Evolutionary conservation across 2,113 vertebrate species (phyloP), one percentile per base, ranked within the genome.

Genomic region (Lampris megalopsis): DNA sequence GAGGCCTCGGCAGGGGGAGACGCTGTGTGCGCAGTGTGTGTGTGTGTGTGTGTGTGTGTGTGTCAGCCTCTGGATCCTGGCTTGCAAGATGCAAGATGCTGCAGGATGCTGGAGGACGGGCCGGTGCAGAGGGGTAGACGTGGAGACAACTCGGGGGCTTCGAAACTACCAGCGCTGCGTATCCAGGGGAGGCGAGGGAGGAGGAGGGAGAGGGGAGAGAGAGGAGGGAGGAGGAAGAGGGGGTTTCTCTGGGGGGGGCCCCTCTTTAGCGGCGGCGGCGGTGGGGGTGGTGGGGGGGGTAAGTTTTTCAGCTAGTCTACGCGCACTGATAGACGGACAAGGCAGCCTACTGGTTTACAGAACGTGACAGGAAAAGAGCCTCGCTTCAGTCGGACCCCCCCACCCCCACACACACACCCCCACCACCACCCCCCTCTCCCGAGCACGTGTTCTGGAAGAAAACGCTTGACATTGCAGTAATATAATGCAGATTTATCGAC

Each of bases 381-480:
- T 85, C 70, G 82, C 82, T 68, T 86, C 64, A 81, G 67, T 83
- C 67, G 61, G 71, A 81, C 74, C 24, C 24, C 24, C 24, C 24
- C 24, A 24, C 24, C 24, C 24, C 24, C 24, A 24, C 24, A 24
- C 24, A 24, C 24, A 0, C 24, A 0, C 24, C 24, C 24, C 24
- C 24, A 24, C 24, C 24, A 24, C 24, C 24, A 24, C 24, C 24
- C 24, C 24, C 24, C 24, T 24, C 24, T 24, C 24, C 41, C 56
- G 48, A 86, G 54, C 43, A 65, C 79, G 80, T 76, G 82, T 80
- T 70, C 77, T 53, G 86, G 75, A 75, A 85, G 75, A 91, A 87
- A 86, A 24, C 76, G 86, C 87, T 89, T 92, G 89, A 93, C 90
- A 86, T 92, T 92, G 85, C 49, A 73, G 84, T 89, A 89, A 88